Base-by-base conservation (phyloP, 2,888 invertebrate genomes). In the Dryobota labecula region DNA sequence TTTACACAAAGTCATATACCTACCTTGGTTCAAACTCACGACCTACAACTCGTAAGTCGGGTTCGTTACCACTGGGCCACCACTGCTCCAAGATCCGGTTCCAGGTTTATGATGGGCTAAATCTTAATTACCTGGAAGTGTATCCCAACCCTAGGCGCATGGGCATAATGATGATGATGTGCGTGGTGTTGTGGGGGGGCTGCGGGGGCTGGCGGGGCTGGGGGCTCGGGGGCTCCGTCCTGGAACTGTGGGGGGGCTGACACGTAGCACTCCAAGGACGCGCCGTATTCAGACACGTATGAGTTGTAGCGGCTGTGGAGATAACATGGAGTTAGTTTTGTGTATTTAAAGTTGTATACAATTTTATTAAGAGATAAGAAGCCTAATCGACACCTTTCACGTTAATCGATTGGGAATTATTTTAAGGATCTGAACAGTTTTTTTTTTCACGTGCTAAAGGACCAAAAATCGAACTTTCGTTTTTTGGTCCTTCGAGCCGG, bases 221-320 rank as follows among this genome's bases (percentile, higher is more conserved):
- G 83, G 36, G 92, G 93, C 30, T 93, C 92, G 58, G 94, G 95
- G 53, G 94, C 96, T 61, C 96, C 96, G 82, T 96, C 96, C 83
- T 96, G 96, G 93, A 96, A 96, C 92, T 96, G 96, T 15, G 95
- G 95, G 36, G 96, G 95, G 41, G 96, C 96, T 0, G 94, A 95
- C 89, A 96, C 96, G 90, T 93, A 93, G 90, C 93, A 94, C 86
- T 94, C 93, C 67, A 91, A 80, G 38, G 88, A 84, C 84, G 78
- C 84, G 71, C 78, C 88, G 81, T 88, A 91, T 73, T 87, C 90
- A 36, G 89, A 88, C 81, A 90, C 90, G 87, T 92, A 92, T 51
- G 91, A 89, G 86, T 90, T 91, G 89, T 92, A 93, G 20, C 94
- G 92, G 76, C 94, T 94, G 87, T 0, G 24, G 24, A 33, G 1